A percentile compares a stretch with the other conserved stretches of the same genome.
Evolutionary conservation across 2,888 invertebrate genomes (phyloP).

Genomic region (Anarsia innoxiella): DNA sequence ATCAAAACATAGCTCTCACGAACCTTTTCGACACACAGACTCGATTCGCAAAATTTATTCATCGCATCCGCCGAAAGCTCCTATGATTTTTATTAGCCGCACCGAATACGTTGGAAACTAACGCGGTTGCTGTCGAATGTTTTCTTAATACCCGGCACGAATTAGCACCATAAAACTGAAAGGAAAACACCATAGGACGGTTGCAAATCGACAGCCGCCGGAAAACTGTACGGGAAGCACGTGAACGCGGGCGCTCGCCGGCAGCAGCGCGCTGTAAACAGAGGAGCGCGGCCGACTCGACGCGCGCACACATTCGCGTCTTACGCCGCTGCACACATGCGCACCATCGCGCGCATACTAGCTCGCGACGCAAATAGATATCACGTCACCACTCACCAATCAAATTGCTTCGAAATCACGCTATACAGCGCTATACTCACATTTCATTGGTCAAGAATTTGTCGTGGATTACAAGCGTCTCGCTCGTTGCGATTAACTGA

Average conservation of each 20-base stretch:
- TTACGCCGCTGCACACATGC: slow-evolving; percentile 36
- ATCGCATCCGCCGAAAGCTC: slow-evolving; percentile 73
- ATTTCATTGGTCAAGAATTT: slow-evolving; percentile 52
- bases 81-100: slow-evolving; percentile 58
- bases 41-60: slow-evolving; percentile 73
- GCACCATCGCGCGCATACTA: slow-evolving; percentile 55
- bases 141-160: slow-evolving; percentile 48
- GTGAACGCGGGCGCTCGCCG: slow-evolving; percentile 80
- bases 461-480: slow-evolving; percentile 65
- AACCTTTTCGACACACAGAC: slow-evolving; percentile 70
- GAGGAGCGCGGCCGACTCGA: slow-evolving; percentile 49
- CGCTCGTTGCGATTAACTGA: slow-evolving; percentile 68
- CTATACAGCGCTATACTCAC: slow-evolving; percentile 47
- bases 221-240: slow-evolving; percentile 59
- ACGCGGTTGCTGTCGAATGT: slow-evolving; percentile 36
- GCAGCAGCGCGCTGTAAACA: slow-evolving; percentile 75
- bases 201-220: slow-evolving; percentile 51
- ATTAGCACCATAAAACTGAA: slow-evolving; percentile 56
- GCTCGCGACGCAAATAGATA: slow-evolving; percentile 56
- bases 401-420: slow-evolving; percentile 41
- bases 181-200: slow-evolving; percentile 60
- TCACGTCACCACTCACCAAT: slow-evolving; percentile 61
- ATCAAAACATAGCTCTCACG: slow-evolving; percentile 70
- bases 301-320: slow-evolving; percentile 23
- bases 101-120: slow-evolving; percentile 45